Percentiles rank a stretch among this genome's conserved stretches.
These are phyloP conservation scores for Malaclemys terrapin DNA, from an alignment of 2,113 vertebrate species.

Conservation along the genomic window DNA sequence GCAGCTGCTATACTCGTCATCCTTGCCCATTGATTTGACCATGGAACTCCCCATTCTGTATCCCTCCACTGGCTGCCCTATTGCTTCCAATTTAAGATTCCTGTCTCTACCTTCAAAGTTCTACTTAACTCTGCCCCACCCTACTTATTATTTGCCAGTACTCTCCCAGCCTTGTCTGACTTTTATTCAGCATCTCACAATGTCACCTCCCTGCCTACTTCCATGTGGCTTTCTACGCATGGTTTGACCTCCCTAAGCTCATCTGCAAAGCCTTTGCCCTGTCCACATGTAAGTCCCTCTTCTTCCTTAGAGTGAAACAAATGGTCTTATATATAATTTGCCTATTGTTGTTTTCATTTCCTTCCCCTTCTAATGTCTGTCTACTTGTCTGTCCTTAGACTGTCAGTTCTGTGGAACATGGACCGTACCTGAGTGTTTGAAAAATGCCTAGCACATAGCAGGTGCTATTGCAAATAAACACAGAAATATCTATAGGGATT, in stretches of 20 bases:
- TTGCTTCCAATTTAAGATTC: neutral
- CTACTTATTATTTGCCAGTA: neutral
- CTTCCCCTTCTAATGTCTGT: neutral
- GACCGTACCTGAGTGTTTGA: neutral
- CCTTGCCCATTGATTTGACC: neutral
- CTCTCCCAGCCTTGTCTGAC: neutral
- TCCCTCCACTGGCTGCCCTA: neutral
- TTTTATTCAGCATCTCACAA: neutral
- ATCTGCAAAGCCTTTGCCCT: neutral
- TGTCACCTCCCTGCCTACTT: neutral
- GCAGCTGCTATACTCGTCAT: neutral
- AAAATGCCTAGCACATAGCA: neutral
- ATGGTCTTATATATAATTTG: rapidly evolving
- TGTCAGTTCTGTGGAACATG: neutral
- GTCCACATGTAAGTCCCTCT: rapidly evolving
- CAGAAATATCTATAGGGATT: neutral
- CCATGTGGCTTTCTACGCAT: neutral
- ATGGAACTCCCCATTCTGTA: neutral
- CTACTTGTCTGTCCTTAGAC: neutral
- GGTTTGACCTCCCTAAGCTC: neutral
- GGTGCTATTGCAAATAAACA: neutral
- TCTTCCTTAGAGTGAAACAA: neutral
- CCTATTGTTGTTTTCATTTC: rapidly evolving
- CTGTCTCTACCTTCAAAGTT: neutral
- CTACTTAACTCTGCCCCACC: neutral